Percentiles rank a stretch among this genome's conserved stretches.
phyloP scores from a whole-genome alignment of 2,888 invertebrate species.

The Nebria salina region DNA sequence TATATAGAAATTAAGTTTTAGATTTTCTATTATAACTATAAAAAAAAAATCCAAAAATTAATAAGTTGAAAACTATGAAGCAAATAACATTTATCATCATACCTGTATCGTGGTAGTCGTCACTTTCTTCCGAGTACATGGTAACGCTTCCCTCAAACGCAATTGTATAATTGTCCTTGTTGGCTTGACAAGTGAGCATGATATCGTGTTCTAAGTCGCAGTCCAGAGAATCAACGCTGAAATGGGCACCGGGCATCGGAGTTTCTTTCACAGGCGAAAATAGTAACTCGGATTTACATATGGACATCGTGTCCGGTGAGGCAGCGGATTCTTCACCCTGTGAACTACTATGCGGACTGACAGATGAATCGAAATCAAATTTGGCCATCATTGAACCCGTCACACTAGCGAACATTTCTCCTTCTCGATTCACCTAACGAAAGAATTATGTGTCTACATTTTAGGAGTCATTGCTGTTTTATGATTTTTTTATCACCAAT shows the following conservation, averaged over 20 bases:
- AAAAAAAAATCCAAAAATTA: too few relatives aligned
- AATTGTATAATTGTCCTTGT: conserved; percentile 94
- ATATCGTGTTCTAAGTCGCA: conserved; percentile 87
- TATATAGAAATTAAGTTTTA: background rate
- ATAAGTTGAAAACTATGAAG: background rate
- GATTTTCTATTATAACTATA: too few relatives aligned
- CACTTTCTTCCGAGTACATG: conserved; percentile 86
- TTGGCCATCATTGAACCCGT: conserved; percentile 84
- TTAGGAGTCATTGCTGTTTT: background rate
- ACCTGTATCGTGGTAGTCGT: conserved; percentile 72
- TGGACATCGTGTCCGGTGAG: conserved; percentile 83
- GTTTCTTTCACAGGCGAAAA: conserved; percentile 91
- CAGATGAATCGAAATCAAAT: conserved; percentile 80
- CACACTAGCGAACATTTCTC: conserved; percentile 85
- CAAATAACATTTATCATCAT: conserved; percentile 18
- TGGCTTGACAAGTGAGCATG: conserved; percentile 89
- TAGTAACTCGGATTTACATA: conserved; percentile 89
- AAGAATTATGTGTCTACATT: conserved; percentile 35
- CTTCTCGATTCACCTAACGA: conserved; percentile 77
- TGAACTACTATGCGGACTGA: conserved; percentile 79
- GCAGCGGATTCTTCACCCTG: conserved; percentile 80
- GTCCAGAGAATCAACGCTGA: conserved; percentile 91
- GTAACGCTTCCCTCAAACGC: conserved; percentile 91
- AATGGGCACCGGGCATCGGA: conserved; percentile 75
- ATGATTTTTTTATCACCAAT: too few relatives aligned